Base-by-base conservation (phyloP, 2,113 vertebrate genomes). In the Lophochroa leadbeateri region DNA sequence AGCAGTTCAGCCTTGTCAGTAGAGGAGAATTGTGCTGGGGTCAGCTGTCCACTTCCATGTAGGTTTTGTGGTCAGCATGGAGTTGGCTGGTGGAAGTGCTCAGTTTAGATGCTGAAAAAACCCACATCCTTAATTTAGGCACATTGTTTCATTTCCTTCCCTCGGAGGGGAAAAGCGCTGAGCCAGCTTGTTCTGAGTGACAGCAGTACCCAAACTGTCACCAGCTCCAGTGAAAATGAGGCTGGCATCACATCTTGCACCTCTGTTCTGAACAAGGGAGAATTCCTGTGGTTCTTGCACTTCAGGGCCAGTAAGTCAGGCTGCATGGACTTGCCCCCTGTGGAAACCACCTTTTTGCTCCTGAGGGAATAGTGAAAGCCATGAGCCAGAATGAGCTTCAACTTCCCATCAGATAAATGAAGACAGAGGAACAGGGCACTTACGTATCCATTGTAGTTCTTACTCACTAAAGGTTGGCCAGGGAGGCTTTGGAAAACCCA, bases 61-160 rank as follows among this genome's bases (percentile, higher is more conserved):
- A 67, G 46, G 50, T 43, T 86, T 81, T 75, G 60, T 27, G 41
- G 72, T 83, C 86, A 60, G 64, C 55, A 6, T 35, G 57, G 58
- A 44, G 83, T 70, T 70, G 52, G n/a, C 33, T 41, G 27, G 63
- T 87, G 75, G 78, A 91, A 91, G n/a, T 4, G 63, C 68, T 92
- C 41, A 3, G n/a, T 57, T 85, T 27, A 58, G 57, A 53, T 24
- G 13, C 49, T 10, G 53, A 47, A 60, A 79, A 92, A 95, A 85
- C 7, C 69, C 80, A 75, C 47, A 49, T 76, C 77, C 75, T 70
- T 90, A 60, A 68, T 67, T 72, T 70, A 50, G 58, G 76, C 53
- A 41, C 46, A 12, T 47, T 53, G 63, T 96, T 96, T 95, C 76
- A 8, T 81, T 96, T 96, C 82, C 72, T 50, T 70, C 91, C 41